Evolutionary conservation across 2,113 vertebrate genomes (phyloP).

Genomic region (Otolemur garnettii): DNA sequence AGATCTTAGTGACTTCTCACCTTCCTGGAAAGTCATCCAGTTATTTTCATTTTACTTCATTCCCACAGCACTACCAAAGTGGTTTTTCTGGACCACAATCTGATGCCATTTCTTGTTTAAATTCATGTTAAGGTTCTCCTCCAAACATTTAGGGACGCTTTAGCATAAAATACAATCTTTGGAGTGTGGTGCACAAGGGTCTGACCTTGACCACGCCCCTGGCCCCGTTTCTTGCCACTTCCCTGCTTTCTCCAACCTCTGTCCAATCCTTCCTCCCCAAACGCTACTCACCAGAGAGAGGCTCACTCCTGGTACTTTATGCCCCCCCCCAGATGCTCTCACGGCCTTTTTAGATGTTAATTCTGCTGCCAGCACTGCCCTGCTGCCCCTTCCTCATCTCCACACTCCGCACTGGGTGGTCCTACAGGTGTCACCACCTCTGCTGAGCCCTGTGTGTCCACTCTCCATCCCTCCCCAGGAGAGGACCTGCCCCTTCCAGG

Average conservation of each 20-base stretch:
- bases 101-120: not conserved
- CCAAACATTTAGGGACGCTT: not conserved
- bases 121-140: not conserved
- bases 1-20: not conserved
- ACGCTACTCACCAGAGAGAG: not conserved
- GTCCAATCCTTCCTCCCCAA: not conserved
- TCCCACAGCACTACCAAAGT: not conserved
- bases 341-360: too few relatives aligned
- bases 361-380: not conserved
- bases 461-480: not conserved
- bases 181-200: not conserved
- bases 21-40: not conserved
- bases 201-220: not conserved
- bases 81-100: not conserved
- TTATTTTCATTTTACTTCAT: not conserved
- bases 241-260: not conserved
- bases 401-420: too few relatives aligned
- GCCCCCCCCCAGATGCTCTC: too few relatives aligned
- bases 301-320: not conserved
- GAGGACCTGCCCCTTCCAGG: not conserved
- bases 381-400: not conserved
- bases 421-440: not conserved
- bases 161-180: not conserved
- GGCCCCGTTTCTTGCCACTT: not conserved
- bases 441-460: too few relatives aligned